phyloP scores from a whole-genome alignment of 2,888 invertebrate species.

The Achlya flavicornis region DNA sequence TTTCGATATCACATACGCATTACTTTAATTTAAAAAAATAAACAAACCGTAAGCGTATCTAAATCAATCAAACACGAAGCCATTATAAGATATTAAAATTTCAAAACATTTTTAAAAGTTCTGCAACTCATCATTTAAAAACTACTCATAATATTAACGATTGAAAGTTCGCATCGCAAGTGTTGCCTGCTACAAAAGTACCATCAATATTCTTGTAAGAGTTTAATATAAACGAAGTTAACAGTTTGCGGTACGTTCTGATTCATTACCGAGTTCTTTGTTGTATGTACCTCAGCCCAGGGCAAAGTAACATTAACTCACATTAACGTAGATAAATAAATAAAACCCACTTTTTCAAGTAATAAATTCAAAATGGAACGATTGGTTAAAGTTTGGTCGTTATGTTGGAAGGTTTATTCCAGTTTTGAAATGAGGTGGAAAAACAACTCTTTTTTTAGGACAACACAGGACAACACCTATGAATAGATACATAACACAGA shows the following conservation, averaged over 20 bases:
- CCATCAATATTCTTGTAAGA: constrained; percentile 30
- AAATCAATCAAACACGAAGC: no score
- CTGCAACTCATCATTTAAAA: neutral
- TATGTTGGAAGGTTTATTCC: neutral
- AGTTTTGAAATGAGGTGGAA: neutral
- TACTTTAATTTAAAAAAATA: no score
- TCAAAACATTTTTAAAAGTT: no score
- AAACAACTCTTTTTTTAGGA: neutral
- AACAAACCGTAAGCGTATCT: no score
- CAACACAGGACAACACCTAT: neutral
- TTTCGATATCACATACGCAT: no score
- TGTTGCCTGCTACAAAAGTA: constrained; percentile 25
- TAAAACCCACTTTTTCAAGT: constrained; percentile 16
- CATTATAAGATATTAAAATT: no score
- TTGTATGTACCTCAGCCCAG: constrained; percentile 20
- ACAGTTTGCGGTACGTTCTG: constrained; percentile 45
- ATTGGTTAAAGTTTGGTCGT: constrained; percentile 15
- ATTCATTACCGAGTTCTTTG: constrained; percentile 50
- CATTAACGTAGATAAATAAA: constrained; percentile 22
- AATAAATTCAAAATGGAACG: constrained; percentile 26
- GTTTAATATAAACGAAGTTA: constrained; percentile 45
- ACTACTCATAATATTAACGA: neutral
- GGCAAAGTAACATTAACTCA: constrained; percentile 31
- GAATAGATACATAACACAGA: no score
- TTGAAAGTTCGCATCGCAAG: constrained; percentile 15